Evolutionary conservation across 2,888 invertebrate genomes (phyloP), one percentile per base, ranked within the genome.

Genomic region (Hydrotaea cyrtoneurina): DNA sequence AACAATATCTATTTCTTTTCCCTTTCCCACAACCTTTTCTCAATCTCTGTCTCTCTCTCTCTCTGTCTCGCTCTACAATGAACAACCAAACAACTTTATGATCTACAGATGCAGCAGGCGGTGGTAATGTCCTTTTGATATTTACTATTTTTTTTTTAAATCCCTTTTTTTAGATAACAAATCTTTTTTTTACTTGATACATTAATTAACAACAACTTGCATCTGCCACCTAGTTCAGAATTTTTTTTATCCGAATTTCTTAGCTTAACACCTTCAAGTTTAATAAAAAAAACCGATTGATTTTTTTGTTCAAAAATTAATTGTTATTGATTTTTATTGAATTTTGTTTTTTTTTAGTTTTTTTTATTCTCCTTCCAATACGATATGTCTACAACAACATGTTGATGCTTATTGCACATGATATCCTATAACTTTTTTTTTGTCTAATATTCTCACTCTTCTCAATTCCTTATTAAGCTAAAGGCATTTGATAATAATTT

Each of bases 81-180:
- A 39, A 17, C 43, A 85, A 83, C 71, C 90, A 43, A 66, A 39
- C 69, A 69, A 69, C 69, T 69, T 69, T 15, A 90, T 89, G 90
- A 89, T 89, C 88, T 87, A 91, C 91, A 91, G 91, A 91, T 91
- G 91, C 91, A 88, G 91, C 91, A 89, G 91, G 90, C 90, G 90
- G 91, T 90, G 82, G 84, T 84, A 85, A 82, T 43, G 76, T 82
- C 50, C 73, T 89, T 90, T 88, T 87, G 87, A 86, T 87, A 86
- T 80, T 73, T 78, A 78, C n/a, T 75, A 13, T 36, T 23, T 55
- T 74, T 66, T 77, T 64, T 8, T 7, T 26, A 59, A 31, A 21
- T 21, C 8, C 59, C 59, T 26, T 59, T 72, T 74, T 3, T 59
- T 69, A 69, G n/a, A 21, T 55, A 53, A 13, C n/a, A 62, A 46